These are phyloP conservation scores for Pegoplata infirma DNA, from an alignment of 2,888 invertebrate species.

Conservation along the genomic window DNA sequence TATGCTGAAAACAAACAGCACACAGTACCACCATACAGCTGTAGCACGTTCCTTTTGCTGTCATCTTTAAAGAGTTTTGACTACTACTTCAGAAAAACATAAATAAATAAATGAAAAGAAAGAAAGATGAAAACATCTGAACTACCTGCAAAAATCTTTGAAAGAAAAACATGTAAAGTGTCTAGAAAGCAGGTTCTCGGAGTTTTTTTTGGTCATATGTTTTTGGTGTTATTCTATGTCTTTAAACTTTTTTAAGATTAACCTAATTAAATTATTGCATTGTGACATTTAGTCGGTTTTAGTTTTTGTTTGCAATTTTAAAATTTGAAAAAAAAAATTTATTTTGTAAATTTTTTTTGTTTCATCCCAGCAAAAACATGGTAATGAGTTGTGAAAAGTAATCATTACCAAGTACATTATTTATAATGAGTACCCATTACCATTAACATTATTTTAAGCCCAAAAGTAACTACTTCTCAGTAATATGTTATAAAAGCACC, in stretches of 20 bases:
- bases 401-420: too few species aligned
- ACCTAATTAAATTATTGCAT: neutral
- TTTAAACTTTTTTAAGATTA: neutral
- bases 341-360: too few species aligned
- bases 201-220: neutral
- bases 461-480: too few species aligned
- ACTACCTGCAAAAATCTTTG: constrained; percentile 1
- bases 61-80: neutral
- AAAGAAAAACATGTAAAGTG: neutral
- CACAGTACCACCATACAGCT: neutral
- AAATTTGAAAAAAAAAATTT: too few species aligned
- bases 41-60: constrained; percentile 17
- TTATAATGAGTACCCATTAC: too few species aligned
- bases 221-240: neutral
- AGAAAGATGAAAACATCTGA: neutral
- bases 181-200: neutral
- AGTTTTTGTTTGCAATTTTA: neutral
- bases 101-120: neutral
- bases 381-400: too few species aligned
- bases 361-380: too few species aligned
- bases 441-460: too few species aligned
- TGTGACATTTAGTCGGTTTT: neutral
- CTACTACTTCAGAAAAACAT: neutral
- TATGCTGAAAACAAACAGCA: neutral
- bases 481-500: too few species aligned